Percentiles rank a stretch among this genome's conserved stretches.
Evolutionary conservation across 64 coral and sea anemone species (phyloP).

Genomic region (Hydrozoanthus tunicans): DNA sequence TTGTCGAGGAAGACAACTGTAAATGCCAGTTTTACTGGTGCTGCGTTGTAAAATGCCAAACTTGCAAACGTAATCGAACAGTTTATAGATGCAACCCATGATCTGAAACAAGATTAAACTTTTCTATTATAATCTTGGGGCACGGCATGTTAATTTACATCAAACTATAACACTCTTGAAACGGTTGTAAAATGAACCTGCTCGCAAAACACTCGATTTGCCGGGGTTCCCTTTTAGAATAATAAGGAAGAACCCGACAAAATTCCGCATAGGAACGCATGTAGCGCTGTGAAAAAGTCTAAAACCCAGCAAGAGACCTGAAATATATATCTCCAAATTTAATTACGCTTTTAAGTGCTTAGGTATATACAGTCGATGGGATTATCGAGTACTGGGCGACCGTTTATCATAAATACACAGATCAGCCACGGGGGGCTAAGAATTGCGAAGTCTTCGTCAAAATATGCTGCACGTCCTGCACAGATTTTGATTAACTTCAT

Average conservation of each 20-base stretch:
- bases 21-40: conserved; percentile 89
- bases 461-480: neutral
- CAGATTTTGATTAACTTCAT: conserved; percentile 35
- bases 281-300: too few relatives aligned
- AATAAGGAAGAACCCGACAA: too few relatives aligned
- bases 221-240: too few relatives aligned
- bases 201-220: too few relatives aligned
- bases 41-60: conserved; percentile 80
- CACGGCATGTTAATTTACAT: too few relatives aligned
- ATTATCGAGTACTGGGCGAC: neutral
- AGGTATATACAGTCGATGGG: neutral
- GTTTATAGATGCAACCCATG: conserved; percentile 58
- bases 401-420: conserved; percentile 32
- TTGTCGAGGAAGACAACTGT: conserved; percentile 64
- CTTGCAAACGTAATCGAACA: conserved; percentile 39
- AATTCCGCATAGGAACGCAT: too few relatives aligned
- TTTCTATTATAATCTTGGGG: neutral
- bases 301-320: too few relatives aligned
- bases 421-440: neutral
- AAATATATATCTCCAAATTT: too few relatives aligned
- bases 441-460: conserved; percentile 6
- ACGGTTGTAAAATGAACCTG: too few relatives aligned
- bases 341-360: neutral
- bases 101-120: neutral
- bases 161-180: too few relatives aligned